Evolutionary conservation across 64 coral and sea anemone species (phyloP).

Genomic region (Montipora sp.): DNA sequence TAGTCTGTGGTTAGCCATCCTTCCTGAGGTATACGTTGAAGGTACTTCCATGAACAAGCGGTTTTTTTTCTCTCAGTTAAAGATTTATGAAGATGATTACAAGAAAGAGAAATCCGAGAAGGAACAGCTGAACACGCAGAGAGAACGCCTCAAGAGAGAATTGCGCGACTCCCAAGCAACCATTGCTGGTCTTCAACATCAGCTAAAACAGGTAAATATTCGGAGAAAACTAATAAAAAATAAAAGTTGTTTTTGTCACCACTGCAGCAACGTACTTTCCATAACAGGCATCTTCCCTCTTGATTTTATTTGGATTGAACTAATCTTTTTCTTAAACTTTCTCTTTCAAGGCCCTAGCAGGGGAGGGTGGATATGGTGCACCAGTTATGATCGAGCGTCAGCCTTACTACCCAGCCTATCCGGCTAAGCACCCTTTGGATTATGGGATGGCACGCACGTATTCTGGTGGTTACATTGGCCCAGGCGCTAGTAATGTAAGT

Average conservation of each 20-base stretch:
- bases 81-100: conserved; percentile 45
- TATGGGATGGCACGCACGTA: conserved; percentile 39
- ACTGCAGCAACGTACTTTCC: no score
- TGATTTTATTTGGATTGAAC: neutral
- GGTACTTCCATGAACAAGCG: neutral
- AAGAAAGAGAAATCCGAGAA: conserved; percentile 37
- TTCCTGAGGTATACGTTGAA: neutral
- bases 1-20: no score
- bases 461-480: conserved; percentile 37
- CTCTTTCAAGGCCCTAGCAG: conserved; percentile 17
- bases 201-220: conserved; percentile 39
- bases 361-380: conserved; percentile 30
- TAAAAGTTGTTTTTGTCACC: no score
- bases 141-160: conserved; percentile 34
- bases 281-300: neutral
- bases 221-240: no score
- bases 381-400: conserved; percentile 1
- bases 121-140: conserved; percentile 7
- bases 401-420: neutral
- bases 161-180: conserved; percentile 15
- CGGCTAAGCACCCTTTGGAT: conserved; percentile 6
- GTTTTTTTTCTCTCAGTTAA: conserved; percentile 12
- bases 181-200: conserved; percentile 17
- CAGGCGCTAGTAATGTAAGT: conserved; percentile 32
- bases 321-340: neutral